phyloP scores from a whole-genome alignment of 2,113 vertebrate genomes.

The Dipodomys ordii region DNA sequence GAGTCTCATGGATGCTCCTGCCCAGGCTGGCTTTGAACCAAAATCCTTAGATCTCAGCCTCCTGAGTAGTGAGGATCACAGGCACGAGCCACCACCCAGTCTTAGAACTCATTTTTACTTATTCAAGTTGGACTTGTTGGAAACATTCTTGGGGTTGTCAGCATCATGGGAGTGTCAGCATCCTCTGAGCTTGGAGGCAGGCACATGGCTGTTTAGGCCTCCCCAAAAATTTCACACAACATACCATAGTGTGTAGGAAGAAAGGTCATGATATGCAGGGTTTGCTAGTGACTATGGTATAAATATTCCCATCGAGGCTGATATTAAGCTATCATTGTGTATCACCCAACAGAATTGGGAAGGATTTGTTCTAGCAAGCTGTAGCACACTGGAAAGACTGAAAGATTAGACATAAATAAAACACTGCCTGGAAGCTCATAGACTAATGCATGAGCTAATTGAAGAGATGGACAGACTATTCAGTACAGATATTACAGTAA shows the following conservation, averaged over 20 bases:
- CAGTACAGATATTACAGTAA: neutral
- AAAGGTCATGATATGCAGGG: neutral
- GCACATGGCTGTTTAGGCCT: no score
- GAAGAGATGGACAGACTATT: neutral
- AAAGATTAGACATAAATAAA: neutral
- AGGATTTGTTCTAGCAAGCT: neutral
- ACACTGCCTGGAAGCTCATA: neutral
- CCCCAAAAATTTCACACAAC: no score
- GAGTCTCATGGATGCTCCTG: no score
- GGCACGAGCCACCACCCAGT: no score
- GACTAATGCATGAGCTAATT: neutral
- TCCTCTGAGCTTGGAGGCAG: no score
- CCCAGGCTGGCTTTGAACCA: no score
- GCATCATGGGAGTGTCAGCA: no score
- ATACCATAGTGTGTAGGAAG: neutral
- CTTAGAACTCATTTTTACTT: no score
- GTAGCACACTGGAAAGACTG: neutral
- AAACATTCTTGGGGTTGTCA: no score
- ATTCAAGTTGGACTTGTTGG: no score
- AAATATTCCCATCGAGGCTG: neutral
- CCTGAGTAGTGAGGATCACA: no score
- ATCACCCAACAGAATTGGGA: neutral
- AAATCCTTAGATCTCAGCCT: no score
- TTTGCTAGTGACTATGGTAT: neutral
- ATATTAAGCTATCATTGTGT: neutral